phyloP scores from a whole-genome alignment of 2,113 vertebrate species.

The Amphilophus citrinellus region DNA sequence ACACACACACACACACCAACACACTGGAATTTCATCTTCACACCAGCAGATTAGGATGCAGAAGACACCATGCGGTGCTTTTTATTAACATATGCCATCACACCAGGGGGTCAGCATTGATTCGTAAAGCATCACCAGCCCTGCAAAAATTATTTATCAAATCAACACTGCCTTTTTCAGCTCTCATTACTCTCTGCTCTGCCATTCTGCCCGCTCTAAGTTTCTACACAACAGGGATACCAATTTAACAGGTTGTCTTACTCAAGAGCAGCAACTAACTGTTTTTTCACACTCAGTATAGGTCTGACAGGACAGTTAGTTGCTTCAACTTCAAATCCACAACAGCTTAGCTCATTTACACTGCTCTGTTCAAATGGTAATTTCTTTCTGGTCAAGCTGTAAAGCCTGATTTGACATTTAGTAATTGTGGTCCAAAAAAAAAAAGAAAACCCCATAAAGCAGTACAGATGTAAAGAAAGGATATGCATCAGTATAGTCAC shows the following conservation, averaged over 20 bases:
- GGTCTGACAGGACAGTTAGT: conserved; percentile 3
- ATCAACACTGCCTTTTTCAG: conserved; percentile 50
- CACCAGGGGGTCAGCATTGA: conserved; percentile 51
- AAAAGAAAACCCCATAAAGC: background rate
- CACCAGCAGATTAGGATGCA: conserved; percentile 67
- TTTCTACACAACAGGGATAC: conserved; percentile 29
- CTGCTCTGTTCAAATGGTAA: background rate
- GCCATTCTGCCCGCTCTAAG: conserved; percentile 19
- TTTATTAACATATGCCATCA: conserved; percentile 77
- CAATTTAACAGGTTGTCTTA: conserved; percentile 28
- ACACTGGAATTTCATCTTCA: conserved; percentile 42
- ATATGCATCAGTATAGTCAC: background rate
- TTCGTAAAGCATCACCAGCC: conserved; percentile 59
- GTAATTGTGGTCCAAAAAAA: background rate
- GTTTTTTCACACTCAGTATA: conserved; percentile 15
- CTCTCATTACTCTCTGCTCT: conserved; percentile 40
- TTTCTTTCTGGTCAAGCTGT: background rate
- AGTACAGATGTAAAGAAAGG: background rate
- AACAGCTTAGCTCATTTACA: conserved; percentile 1
- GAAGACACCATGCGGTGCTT: conserved; percentile 55
- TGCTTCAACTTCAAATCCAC: background rate
- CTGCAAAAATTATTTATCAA: conserved; percentile 66
- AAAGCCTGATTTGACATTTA: background rate
- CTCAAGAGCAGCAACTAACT: background rate
- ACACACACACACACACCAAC: background rate